Percentiles rank a stretch among this genome's conserved stretches.
Conservation (phyloP, 1,140 invertebrate genomes). For the Zaprionus taronus region DNA sequence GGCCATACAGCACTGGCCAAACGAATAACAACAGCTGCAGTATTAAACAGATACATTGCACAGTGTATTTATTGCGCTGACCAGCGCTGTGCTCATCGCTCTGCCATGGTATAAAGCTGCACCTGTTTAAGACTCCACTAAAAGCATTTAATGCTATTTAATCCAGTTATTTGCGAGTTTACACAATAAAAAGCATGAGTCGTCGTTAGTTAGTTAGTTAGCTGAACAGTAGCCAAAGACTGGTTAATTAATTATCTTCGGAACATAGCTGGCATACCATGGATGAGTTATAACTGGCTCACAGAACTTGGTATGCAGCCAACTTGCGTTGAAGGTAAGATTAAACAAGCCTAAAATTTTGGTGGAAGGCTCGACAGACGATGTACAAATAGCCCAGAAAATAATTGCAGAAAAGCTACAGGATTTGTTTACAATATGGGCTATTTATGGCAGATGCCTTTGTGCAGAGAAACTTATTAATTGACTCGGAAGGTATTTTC, state of each 20-base stretch:
- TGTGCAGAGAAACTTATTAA: neutral
- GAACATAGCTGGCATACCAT: constrained; percentile 57
- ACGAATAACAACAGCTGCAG: constrained; percentile 36
- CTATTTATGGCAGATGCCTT: neutral
- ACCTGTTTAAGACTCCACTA: constrained; percentile 74
- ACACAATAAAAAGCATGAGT: constrained; percentile 76
- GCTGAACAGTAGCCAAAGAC: constrained; percentile 67
- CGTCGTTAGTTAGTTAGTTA: constrained; percentile 48
- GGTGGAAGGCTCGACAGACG: neutral
- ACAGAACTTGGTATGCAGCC: neutral
- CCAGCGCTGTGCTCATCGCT: constrained; percentile 29
- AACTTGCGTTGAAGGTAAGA: neutral
- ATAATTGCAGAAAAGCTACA: constrained; percentile 9
- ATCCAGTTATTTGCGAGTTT: constrained; percentile 81
- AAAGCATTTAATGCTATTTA: constrained; percentile 81
- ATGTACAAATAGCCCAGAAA: constrained; percentile 3
- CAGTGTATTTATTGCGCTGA: constrained; percentile 34
- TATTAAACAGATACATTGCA: constrained; percentile 4
- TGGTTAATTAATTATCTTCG: constrained; percentile 77
- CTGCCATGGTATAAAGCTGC: constrained; percentile 36
- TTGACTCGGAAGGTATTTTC: neutral
- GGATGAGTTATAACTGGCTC: constrained; percentile 34
- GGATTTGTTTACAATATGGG: constrained; percentile 26
- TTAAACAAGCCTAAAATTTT: constrained; percentile 17
- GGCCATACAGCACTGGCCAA: constrained; percentile 48